Conservation (phyloP, 2,797 vertebrate genomes). For the Bucorvus abyssinicus region DNA sequence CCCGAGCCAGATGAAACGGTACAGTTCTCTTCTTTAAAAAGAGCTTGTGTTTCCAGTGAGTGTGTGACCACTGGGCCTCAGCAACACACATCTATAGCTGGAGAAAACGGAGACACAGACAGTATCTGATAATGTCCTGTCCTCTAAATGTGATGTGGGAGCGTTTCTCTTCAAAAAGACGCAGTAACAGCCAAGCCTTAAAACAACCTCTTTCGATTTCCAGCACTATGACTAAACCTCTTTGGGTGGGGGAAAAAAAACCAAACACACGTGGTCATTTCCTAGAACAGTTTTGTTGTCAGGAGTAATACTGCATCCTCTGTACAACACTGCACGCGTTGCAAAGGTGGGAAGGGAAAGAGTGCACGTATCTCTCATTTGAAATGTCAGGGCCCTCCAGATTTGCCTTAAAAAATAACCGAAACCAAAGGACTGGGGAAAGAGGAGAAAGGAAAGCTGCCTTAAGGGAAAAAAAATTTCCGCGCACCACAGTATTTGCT, state of each 20-base stretch:
- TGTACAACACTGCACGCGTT: constrained; percentile 44
- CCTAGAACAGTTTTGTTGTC: constrained; percentile 57
- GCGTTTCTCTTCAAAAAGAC: constrained; percentile 19
- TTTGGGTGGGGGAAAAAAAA: constrained; percentile 46
- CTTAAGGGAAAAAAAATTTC: constrained; percentile 54
- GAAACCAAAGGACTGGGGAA: constrained; percentile 14
- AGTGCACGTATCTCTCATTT: background rate
- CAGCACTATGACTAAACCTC: constrained; percentile 50
- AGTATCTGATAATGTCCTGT: constrained; percentile 18
- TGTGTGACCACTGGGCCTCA: background rate
- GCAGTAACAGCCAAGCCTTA: constrained; percentile 47
- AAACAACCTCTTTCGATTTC: constrained; percentile 2
- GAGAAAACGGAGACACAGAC: constrained; percentile 6
- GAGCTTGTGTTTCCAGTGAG: constrained; percentile 21
- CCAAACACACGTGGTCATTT: constrained; percentile 19
- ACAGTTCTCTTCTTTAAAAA: constrained; percentile 58
- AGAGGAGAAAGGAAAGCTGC: constrained; percentile 74
- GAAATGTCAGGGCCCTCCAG: constrained; percentile 66
- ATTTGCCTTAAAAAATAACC: constrained; percentile 46
- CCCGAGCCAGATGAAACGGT: constrained; percentile 55
- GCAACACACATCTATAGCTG: constrained; percentile 12
- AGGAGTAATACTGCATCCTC: constrained; percentile 75
- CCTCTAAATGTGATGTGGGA: background rate
- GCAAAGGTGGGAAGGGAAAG: constrained; percentile 52
- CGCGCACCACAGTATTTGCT: constrained; percentile 64